phyloP scores from a whole-genome alignment of 2,113 vertebrate genomes.

The Dipodomys merriami region DNA sequence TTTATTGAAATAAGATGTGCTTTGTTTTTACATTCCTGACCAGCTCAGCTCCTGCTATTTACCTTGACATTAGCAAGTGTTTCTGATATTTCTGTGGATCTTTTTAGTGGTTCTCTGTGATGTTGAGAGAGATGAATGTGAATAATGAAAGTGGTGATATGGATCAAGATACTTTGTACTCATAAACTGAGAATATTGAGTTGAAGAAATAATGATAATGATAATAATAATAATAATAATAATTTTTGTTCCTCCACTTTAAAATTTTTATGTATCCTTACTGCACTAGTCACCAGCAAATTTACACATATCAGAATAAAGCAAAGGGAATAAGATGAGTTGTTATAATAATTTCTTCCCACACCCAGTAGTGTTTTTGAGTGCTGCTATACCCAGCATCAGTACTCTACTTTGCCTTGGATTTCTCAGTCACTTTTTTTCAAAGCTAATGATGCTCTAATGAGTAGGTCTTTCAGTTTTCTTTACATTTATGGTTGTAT shows the following conservation, averaged over 20 bases:
- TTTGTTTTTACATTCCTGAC: neutral
- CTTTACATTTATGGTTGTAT: slow-evolving; percentile 17
- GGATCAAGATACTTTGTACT: no score
- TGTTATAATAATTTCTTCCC: neutral
- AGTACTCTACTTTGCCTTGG: no score
- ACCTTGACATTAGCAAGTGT: neutral
- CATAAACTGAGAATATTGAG: no score
- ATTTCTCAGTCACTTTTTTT: neutral
- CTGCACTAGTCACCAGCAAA: neutral
- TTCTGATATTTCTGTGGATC: neutral
- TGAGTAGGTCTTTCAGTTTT: neutral
- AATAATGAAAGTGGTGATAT: no score
- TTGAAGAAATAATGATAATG: no score
- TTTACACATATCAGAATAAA: neutral
- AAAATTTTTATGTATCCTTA: neutral
- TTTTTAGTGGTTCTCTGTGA: neutral
- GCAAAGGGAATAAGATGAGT: neutral
- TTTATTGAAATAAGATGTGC: neutral
- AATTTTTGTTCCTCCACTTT: neutral
- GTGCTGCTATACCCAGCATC: neutral
- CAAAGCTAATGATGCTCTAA: neutral
- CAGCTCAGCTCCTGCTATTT: neutral
- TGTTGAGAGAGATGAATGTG: no score
- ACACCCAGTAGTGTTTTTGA: neutral
- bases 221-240: no score